A percentile compares a stretch with the other conserved stretches of the same genome.
phyloP scores from a whole-genome alignment of 2,113 vertebrate genomes.

The Arvicanthis niloticus region DNA sequence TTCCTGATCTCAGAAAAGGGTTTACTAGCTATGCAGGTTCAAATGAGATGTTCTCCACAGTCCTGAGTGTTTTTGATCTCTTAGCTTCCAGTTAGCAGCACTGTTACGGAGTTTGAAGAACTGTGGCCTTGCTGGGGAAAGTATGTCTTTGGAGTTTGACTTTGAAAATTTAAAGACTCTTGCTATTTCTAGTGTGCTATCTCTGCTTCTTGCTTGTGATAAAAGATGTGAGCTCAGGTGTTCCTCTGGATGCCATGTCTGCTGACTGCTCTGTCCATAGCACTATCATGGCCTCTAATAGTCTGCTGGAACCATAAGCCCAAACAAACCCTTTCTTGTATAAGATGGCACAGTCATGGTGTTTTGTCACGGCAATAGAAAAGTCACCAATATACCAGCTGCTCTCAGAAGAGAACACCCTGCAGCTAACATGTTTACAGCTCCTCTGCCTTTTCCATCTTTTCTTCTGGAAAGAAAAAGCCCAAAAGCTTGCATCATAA shows the following conservation, averaged over 20 bases:
- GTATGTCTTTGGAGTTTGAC: neutral
- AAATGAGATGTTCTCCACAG: neutral
- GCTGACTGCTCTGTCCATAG: neutral
- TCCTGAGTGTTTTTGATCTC: neutral
- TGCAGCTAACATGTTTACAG: neutral
- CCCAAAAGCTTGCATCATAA: neutral
- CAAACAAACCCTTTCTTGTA: neutral
- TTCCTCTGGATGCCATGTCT: neutral
- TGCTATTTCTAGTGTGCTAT: neutral
- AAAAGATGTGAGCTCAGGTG: neutral
- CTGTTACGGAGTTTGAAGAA: neutral
- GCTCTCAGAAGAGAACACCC: neutral
- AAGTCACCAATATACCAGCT: neutral
- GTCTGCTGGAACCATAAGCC: too few species aligned
- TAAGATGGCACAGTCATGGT: neutral
- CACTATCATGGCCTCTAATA: neutral
- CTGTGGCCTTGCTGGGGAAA: neutral
- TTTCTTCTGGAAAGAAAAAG: neutral
- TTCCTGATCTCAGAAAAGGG: neutral
- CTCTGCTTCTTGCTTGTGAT: neutral
- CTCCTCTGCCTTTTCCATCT: neutral
- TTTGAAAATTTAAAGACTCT: neutral
- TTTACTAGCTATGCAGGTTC: neutral
- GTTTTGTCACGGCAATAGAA: neutral
- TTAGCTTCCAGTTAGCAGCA: neutral